A percentile compares a stretch with the other conserved stretches of the same genome.
phyloP scores from a whole-genome alignment of 1,140 invertebrate genomes.

The Planococcus citri region DNA sequence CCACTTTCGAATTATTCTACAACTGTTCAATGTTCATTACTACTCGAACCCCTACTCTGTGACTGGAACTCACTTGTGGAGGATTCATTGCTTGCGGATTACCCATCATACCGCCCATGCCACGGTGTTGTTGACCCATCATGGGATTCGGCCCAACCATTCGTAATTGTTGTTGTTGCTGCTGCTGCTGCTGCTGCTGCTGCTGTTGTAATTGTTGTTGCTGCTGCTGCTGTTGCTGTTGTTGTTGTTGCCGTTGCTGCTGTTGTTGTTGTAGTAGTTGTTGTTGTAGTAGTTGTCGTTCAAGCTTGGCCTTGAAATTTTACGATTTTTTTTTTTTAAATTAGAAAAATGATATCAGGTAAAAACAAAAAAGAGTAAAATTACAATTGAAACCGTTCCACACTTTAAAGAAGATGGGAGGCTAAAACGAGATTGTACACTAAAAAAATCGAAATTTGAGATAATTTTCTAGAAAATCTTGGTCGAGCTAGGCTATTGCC shows the following conservation, averaged over 20 bases:
- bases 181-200: background rate
- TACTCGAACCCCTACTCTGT: no score
- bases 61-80: background rate
- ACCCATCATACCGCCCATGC: background rate
- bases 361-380: no score
- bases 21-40: no score
- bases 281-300: no score
- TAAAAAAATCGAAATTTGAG: no score
- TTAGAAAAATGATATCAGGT: no score
- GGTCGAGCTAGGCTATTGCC: no score
- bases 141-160: background rate
- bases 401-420: no score
- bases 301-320: slow-evolving; percentile 30
- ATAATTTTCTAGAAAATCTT: no score
- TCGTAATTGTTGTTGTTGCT: slow-evolving; percentile 25
- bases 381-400: no score
- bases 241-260: slow-evolving; percentile 30
- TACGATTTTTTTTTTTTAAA: background rate
- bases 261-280: slow-evolving; percentile 35
- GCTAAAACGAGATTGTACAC: no score
- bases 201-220: slow-evolving; percentile 32
- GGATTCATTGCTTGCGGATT: background rate
- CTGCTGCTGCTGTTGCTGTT: slow-evolving; percentile 32
- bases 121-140: background rate
- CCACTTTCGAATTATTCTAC: no score